Base-by-base conservation (phyloP, 2,888 invertebrate genomes). In the Andrena haemorrhoa region DNA sequence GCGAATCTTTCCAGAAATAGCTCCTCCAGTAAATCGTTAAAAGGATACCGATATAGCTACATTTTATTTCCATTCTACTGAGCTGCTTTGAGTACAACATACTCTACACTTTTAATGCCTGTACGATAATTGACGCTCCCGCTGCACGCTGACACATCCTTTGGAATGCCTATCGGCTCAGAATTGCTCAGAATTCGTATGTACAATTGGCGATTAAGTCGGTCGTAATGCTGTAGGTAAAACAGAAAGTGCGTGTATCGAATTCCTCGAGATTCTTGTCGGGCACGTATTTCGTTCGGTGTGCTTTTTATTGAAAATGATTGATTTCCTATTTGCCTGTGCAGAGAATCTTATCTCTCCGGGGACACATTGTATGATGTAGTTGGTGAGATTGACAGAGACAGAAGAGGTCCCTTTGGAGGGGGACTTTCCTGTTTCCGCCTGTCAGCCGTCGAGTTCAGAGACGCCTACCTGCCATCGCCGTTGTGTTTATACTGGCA, bases 351-450 rank as follows among this genome's bases (percentile, higher is more conserved):
- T 64, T 23, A 51, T 74, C 56, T 20, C 23, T 68, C 49, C 35
- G 33, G n/a, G 16, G 29, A 63, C 69, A 76, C 69, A 20, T 23
- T 78, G 23, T 72, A 78, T 71, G 47, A 51, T 60, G 23, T 26
- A 68, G 41, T 53, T 68, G 68, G 49, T 41, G 69, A 56, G 56
- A 69, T 56, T 64, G 71, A 82, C 51, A 77, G 68, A 82, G 76
- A 85, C 68, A 84, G 84, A 74, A 63, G 56, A 61, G 8, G 66
- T 53, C 33, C 33, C 35, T 51, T 23, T 79, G 83, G 88, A 76
- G 81, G 91, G 91, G 90, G 89, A 89, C 87, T 89, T 91, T 92
- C 90, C 89, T 91, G 89, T 89, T 92, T 92, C 92, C 92, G 92
- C 91, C 92, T 92, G 92, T 92, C 92, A 92, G 89, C 87, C 79